These are phyloP conservation scores for Parapsyche elsis DNA, from an alignment of 1,140 invertebrate genomes.

Conservation along the genomic window DNA sequence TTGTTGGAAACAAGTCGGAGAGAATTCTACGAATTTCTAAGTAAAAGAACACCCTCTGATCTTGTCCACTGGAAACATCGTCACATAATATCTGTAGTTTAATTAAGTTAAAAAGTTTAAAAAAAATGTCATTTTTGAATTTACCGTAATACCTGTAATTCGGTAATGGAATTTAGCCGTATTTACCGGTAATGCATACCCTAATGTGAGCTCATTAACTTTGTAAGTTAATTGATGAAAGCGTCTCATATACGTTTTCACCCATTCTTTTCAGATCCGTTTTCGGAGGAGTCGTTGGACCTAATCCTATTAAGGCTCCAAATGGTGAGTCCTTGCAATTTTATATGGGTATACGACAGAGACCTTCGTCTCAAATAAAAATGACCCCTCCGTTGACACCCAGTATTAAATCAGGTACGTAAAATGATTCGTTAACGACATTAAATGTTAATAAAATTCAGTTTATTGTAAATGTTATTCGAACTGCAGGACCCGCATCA, in stretches of 20 bases:
- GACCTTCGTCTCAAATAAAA: slow-evolving; percentile 60
- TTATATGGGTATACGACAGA: slow-evolving; percentile 81
- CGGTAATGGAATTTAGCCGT: too few species aligned
- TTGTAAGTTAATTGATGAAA: neutral
- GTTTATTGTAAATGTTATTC: neutral
- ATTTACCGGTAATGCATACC: too few species aligned
- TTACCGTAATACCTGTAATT: too few species aligned
- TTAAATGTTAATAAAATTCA: neutral
- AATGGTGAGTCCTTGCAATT: slow-evolving; percentile 73
- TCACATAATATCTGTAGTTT: too few species aligned
- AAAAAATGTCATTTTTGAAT: too few species aligned
- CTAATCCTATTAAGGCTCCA: slow-evolving; percentile 73
- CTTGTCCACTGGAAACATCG: too few species aligned
- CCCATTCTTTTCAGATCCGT: slow-evolving; percentile 72
- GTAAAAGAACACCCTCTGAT: too few species aligned
- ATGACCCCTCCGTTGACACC: neutral
- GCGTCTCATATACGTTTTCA: slow-evolving; percentile 16
- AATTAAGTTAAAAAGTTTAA: too few species aligned
- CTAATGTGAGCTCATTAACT: too few species aligned
- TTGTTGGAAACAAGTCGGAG: too few species aligned
- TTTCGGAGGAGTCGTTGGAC: slow-evolving; percentile 82
- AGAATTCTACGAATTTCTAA: too few species aligned
- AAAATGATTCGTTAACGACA: neutral
- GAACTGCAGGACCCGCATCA: slow-evolving; percentile 61
- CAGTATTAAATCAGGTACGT: slow-evolving; percentile 50